Conservation (phyloP, 2,888 invertebrate genomes). For the Arctia plantaginis region DNA sequence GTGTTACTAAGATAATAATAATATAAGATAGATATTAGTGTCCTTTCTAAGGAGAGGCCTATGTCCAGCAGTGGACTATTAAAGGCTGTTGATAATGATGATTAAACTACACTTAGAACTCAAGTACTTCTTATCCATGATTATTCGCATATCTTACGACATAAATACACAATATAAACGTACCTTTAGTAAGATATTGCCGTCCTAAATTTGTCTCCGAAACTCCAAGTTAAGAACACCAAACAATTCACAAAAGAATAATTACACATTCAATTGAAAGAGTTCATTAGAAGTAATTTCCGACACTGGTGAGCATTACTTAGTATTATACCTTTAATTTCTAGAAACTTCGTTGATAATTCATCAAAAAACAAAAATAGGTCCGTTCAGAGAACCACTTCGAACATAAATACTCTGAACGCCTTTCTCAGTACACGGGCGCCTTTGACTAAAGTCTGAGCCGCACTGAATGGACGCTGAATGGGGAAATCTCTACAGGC, state of each 20-base stretch:
- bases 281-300: neutral
- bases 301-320: neutral
- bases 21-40: no score
- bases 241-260: neutral
- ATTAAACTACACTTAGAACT: neutral
- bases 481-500: constrained; percentile 47
- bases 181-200: constrained; percentile 5
- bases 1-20: no score
- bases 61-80: no score
- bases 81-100: no score
- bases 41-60: no score
- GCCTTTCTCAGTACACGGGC: constrained; percentile 32
- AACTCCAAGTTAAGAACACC: neutral
- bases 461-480: constrained; percentile 65
- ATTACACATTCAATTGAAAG: neutral
- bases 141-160: neutral
- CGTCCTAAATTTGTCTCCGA: neutral
- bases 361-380: neutral
- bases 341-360: neutral
- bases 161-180: neutral
- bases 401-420: neutral
- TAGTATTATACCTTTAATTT: neutral
- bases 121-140: neutral
- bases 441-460: constrained; percentile 62
- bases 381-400: neutral